Conservation (phyloP, 2,797 vertebrate genomes). For the Schizopygopsis pylzovi region DNA sequence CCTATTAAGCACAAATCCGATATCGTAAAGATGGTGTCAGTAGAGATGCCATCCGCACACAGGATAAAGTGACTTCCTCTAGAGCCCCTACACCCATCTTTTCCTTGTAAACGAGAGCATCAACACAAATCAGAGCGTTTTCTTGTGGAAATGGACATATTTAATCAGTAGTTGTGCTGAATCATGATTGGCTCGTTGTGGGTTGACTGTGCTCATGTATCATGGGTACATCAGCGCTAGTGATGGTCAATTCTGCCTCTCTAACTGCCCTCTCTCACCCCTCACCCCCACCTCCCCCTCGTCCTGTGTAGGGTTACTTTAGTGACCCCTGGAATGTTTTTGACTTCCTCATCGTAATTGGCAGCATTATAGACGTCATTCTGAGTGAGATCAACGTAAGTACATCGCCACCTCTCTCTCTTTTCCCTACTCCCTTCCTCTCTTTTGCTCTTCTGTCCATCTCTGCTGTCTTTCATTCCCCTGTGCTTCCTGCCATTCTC, state of each 20-base stretch:
- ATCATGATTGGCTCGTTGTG: conserved; percentile 33
- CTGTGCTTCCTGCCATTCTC: conserved; percentile 51
- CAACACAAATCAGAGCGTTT: conserved; percentile 12
- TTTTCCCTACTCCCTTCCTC: conserved; percentile 57
- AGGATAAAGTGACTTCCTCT: background rate
- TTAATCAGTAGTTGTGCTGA: conserved; percentile 7
- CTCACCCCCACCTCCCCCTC: conserved; percentile 75
- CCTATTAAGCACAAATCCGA: conserved; percentile 43
- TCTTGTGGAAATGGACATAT: background rate
- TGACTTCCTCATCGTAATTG: conserved; percentile 99
- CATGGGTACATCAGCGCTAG: conserved; percentile 40
- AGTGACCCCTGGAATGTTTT: conserved; percentile 99
- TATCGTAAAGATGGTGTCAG: conserved; percentile 31
- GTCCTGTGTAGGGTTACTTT: conserved; percentile 99
- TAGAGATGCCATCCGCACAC: conserved; percentile 15
- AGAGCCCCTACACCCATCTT: background rate
- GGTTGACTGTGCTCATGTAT: conserved; percentile 38
- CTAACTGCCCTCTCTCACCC: conserved; percentile 84
- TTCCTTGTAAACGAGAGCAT: background rate
- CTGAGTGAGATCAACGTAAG: conserved; percentile 99
- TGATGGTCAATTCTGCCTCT: conserved; percentile 65
- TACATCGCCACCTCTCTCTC: conserved; percentile 79
- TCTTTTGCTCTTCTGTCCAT: conserved; percentile 46
- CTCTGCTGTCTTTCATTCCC: conserved; percentile 60
- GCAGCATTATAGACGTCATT: conserved; percentile 99